Base-by-base conservation (phyloP, 2,888 invertebrate species). In the Alsophila aescularia region DNA sequence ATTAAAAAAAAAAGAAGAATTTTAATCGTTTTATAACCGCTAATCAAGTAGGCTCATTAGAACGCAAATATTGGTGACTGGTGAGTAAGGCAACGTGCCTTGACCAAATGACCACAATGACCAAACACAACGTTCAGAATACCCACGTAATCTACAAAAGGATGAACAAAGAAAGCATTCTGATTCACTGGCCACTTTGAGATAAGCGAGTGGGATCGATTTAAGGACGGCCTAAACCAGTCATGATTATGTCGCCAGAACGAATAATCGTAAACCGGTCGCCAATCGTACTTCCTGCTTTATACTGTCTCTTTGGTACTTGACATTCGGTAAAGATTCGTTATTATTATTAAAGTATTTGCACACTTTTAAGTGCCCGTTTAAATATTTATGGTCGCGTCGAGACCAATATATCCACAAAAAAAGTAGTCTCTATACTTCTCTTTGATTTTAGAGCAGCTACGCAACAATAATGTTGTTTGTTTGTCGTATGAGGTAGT, bases 121-220 rank as follows among this genome's bases (percentile, higher is more conserved):
- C 29, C 50, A 45, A 55, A 61, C 40, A 37, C 15, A 50, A 27
- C 37, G 44, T 42, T 43, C 55, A 21, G 14, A 37, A 44, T 57
- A 24, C 50, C 58, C 51, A 58, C 47, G 41, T 52, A 47, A 56
- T 51, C 52, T 45, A 27, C 39, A 50, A 51, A 62, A 60, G 60
- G 62, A 62, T 49, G 49, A 48, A 55, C 53, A 64, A 58, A 62
- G 64, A 56, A 56, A 56, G 55, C 45, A 40, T 41, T 51, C 55
- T 56, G 55, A 56, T 41, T 56, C 50, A 56, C 50, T 41, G 51
- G 41, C 45, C 40, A 16, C 50, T 50, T 55, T 31, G 8, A 56
- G 51, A 53, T 49, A 47, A 56, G 39, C 42, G 54, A 42, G 58
- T 47, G 56, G 50, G 58, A 45, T 40, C 31, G 44, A n/a, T 35